These are phyloP conservation scores for Clarias magur DNA, from an alignment of 2,113 vertebrate genomes.

Conservation along the genomic window DNA sequence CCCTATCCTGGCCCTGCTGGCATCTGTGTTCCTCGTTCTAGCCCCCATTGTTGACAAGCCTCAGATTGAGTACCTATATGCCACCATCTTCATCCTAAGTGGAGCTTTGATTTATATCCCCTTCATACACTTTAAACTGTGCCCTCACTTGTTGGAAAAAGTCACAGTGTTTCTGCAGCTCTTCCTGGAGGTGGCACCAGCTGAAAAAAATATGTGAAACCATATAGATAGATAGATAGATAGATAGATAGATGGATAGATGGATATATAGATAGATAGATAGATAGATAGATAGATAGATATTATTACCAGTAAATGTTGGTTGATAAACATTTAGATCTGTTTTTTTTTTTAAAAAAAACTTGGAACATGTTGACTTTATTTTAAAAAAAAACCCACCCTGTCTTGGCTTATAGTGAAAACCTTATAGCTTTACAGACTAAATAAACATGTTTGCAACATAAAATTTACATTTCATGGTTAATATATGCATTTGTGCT, in stretches of 20 bases:
- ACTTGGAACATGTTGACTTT: too few relatives aligned
- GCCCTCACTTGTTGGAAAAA: constrained; percentile 70
- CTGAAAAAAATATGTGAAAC: constrained; percentile 70
- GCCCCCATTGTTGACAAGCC: constrained; percentile 81
- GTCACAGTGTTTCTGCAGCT: constrained; percentile 83
- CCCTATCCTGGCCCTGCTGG: constrained; percentile 77
- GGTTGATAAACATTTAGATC: not conserved
- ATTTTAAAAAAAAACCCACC: too few relatives aligned
- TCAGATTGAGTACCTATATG: constrained; percentile 80
- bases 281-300: too few relatives aligned
- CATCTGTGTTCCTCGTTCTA: constrained; percentile 80
- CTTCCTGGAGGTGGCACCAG: constrained; percentile 82
- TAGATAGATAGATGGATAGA: too few relatives aligned
- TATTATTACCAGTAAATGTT: too few relatives aligned
- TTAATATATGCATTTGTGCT: not conserved
- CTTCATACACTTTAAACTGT: constrained; percentile 77
- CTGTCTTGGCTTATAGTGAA: not conserved
- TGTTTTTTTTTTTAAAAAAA: too few relatives aligned
- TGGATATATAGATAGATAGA: too few relatives aligned
- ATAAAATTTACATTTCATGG: not conserved
- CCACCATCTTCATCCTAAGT: constrained; percentile 80
- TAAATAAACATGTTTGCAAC: not conserved
- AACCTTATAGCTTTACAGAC: not conserved
- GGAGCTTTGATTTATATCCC: constrained; percentile 82
- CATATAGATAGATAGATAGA: too few relatives aligned